Percentiles rank a stretch among this genome's conserved stretches.
Conservation (phyloP, 2,797 vertebrate species). For the Prionace glauca region DNA sequence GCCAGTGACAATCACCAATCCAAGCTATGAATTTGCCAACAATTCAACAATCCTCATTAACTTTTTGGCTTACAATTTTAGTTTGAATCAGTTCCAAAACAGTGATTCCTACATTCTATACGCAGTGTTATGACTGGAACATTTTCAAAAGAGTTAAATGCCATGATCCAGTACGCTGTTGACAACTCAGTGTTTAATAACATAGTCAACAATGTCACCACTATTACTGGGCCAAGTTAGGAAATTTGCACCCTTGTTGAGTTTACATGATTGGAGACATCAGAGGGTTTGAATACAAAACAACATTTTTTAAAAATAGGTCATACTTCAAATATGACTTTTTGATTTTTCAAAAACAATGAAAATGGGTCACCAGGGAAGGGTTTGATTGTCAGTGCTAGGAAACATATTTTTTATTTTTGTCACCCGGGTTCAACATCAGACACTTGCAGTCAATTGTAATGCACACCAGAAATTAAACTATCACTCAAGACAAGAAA, state of each 20-base stretch:
- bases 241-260: background rate
- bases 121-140: background rate
- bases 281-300: background rate
- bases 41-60: background rate
- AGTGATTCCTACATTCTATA: background rate
- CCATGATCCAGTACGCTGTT: background rate
- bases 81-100: slow-evolving; percentile 1
- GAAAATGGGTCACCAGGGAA: background rate
- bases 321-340: background rate
- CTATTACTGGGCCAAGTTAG: background rate
- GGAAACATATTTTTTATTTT: background rate
- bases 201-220: background rate
- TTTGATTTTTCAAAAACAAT: background rate
- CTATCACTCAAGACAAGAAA: background rate
- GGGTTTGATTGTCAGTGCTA: background rate
- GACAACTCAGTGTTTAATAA: background rate
- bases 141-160: background rate
- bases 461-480: background rate
- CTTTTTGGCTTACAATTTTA: slow-evolving; percentile 2
- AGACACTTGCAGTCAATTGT: background rate
- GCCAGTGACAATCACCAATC: background rate
- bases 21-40: background rate
- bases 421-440: background rate
- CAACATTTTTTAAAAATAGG: background rate
- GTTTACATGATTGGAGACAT: background rate